Conservation (phyloP, 1,140 invertebrate species). For the Hermetia illucens region DNA sequence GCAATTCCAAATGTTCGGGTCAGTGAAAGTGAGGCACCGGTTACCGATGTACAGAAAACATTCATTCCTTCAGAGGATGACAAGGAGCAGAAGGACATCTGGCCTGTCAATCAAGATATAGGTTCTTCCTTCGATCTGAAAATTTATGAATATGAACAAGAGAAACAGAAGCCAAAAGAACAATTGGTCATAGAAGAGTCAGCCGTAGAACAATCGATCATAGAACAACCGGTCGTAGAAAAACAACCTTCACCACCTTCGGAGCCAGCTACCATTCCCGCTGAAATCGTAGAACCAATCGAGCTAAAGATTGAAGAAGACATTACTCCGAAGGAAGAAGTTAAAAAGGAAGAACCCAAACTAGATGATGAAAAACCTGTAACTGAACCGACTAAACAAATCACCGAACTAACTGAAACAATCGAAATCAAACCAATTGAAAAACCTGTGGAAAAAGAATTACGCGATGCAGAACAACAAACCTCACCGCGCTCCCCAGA, state of each 20-base stretch:
- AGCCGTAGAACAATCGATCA: neutral
- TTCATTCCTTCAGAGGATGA: too few relatives aligned
- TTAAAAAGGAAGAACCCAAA: conserved; percentile 7
- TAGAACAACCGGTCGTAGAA: conserved; percentile 1
- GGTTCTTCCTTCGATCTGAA: conserved; percentile 14
- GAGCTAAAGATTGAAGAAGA: conserved; percentile 15
- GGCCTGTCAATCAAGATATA: conserved; percentile 23
- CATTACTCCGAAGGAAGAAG: conserved; percentile 21
- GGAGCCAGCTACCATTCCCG: neutral
- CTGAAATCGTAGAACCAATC: neutral
- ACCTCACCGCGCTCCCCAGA: conserved; percentile 34
- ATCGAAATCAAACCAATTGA: conserved; percentile 31
- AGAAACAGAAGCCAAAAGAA: conserved; percentile 19
- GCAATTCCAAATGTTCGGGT: too few relatives aligned
- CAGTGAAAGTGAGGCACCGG: too few relatives aligned
- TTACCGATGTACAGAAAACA: too few relatives aligned
- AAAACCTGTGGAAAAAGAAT: conserved; percentile 24
- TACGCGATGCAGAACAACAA: conserved; percentile 34
- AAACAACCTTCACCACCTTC: neutral
- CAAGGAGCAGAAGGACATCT: too few relatives aligned
- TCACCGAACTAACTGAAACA: too few relatives aligned
- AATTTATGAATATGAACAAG: conserved; percentile 3
- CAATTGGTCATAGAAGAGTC: neutral
- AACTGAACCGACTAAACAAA: too few relatives aligned
- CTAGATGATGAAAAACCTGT: conserved; percentile 40